Evolutionary conservation across 2,113 vertebrate species (phyloP), one percentile per base, ranked within the genome.

Genomic region (Sander vitreus): DNA sequence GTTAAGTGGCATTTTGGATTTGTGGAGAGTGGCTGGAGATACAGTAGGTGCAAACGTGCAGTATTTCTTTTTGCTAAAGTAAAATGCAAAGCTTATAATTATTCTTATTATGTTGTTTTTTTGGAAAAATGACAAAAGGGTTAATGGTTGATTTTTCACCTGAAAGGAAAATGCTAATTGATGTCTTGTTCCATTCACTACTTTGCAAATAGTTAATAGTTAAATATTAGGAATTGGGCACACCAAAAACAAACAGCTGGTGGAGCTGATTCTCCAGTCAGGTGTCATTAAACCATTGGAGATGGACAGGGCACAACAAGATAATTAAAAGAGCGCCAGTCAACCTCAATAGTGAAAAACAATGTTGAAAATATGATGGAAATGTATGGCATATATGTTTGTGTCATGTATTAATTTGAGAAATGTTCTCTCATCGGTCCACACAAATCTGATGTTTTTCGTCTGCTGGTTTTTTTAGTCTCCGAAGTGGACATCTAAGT

Each of bases 71-170:
- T 65, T 47, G 23, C 4, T 3, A 4, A 4, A 64, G 30, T 58
- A 16, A 80, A 79, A 47, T 55, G n/a, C 5, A 25, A 69, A 78
- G 27, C n/a, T 21, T 30, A 18, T 7, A 8, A 21, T 77, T 67
- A 11, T 14, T 39, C 21, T 73, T n/a, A 21, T 18, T 45, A 53
- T 45, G 1, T 39, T 45, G 1, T 39, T 9, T 9, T 39, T 7
- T 74, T 33, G 50, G 36, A 6, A 48, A 67, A 66, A 53, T 30
- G 0, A 14, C 2, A 18, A 43, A 60, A 43, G 18, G 33, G 51
- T 55, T 70, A 58, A 36, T 14, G n/a, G 4, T 2, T 55, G 7
- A 74, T 67, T 25, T 54, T n/a, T 66, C 11, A 51, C 11, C 15
- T 45, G 58, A 54, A 54, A 54, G 19, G 21, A 54, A 54, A 10